Evolutionary conservation across 2,888 invertebrate genomes (phyloP).

Genomic region (Enoplolaimus lenunculus): DNA sequence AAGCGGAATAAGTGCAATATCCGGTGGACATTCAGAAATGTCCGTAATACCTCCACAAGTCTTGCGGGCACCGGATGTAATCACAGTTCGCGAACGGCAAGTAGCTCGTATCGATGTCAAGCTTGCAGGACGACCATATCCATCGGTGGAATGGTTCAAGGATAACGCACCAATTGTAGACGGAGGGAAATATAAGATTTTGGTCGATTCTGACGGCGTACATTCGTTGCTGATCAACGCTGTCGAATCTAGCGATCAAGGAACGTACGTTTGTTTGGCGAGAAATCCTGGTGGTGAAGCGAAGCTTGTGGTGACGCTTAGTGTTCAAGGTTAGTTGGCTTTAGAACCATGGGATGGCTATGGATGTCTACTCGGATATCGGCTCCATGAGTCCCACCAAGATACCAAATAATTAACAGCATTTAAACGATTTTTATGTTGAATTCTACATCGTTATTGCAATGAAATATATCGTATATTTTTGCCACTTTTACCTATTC

Average conservation of each 20-base stretch:
- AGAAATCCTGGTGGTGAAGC: conserved; percentile 85
- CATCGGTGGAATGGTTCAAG: conserved; percentile 83
- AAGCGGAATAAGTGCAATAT: too few species aligned
- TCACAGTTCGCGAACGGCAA: conserved; percentile 46
- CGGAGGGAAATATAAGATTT: conserved; percentile 72
- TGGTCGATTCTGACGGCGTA: conserved; percentile 90
- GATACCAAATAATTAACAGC: too few species aligned
- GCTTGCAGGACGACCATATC: conserved; percentile 73
- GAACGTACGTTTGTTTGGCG: conserved; percentile 75
- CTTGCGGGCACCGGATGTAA: neutral
- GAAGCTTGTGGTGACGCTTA: conserved; percentile 56
- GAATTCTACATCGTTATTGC: too few species aligned
- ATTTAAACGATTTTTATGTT: too few species aligned
- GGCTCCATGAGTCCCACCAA: too few species aligned
- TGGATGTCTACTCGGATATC: too few species aligned
- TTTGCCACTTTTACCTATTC: too few species aligned
- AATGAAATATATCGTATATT: too few species aligned
- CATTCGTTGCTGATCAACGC: conserved; percentile 90
- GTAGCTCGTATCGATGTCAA: conserved; percentile 77
- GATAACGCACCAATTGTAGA: conserved; percentile 64
- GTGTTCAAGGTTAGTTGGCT: conserved; percentile 12
- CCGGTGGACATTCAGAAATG: too few species aligned
- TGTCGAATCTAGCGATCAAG: conserved; percentile 68
- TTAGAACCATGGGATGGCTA: too few species aligned
- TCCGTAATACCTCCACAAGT: neutral